These are phyloP conservation scores for Melanotaenia duboulayi DNA, from an alignment of 2,113 vertebrate species.

Conservation along the genomic window DNA sequence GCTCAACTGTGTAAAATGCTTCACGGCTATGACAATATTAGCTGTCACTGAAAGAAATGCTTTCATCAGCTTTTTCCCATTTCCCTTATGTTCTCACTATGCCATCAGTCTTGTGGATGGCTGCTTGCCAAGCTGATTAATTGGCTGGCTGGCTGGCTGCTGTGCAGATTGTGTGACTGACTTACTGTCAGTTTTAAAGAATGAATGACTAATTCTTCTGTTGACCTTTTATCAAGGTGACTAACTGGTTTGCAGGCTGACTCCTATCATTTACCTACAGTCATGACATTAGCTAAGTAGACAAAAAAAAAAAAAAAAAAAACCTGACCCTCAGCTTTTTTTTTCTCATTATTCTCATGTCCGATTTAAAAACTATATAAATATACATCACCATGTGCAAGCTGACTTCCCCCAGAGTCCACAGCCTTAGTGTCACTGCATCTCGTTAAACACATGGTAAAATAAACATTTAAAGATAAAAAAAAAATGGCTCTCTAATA, in stretches of 20 bases:
- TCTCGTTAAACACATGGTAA: not conserved
- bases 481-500: no score
- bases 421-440: not conserved
- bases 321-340: no score
- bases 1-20: conserved; percentile 35
- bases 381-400: not conserved
- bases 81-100: conserved; percentile 63
- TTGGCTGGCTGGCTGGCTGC: conserved; percentile 57
- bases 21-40: conserved; percentile 49
- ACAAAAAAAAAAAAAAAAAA: not conserved
- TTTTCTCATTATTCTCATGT: not conserved
- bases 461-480: no score
- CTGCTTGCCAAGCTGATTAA: conserved; percentile 70
- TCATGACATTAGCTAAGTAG: not conserved
- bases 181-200: conserved; percentile 30
- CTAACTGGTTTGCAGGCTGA: conserved; percentile 28
- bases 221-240: conserved; percentile 54
- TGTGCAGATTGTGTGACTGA: conserved; percentile 49
- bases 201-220: conserved; percentile 34
- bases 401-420: not conserved
- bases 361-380: not conserved
- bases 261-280: conserved; percentile 19
- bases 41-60: conserved; percentile 42
- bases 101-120: conserved; percentile 68
- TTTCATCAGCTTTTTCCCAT: conserved; percentile 58